A percentile compares a stretch with the other conserved stretches of the same genome.
phyloP scores from a whole-genome alignment of 1,140 invertebrate genomes.

The Trypoxylus dichotomus region DNA sequence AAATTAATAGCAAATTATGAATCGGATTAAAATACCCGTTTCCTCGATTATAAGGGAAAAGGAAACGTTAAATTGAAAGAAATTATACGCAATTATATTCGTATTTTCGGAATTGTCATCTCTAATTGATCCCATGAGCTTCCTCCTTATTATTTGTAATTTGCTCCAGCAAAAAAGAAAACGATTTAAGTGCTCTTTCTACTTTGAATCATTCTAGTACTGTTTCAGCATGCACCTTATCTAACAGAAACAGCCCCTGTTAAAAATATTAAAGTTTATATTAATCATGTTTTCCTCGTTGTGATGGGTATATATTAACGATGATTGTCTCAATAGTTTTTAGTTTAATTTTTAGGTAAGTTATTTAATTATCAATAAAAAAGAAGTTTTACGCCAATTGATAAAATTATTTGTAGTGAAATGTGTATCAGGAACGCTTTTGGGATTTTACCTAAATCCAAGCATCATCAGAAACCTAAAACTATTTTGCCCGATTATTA shows the following conservation, averaged over 20 bases:
- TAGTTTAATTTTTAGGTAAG: not conserved
- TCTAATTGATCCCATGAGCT: constrained; percentile 16
- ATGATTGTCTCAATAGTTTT: not conserved
- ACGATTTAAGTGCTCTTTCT: not conserved
- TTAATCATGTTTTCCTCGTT: not conserved
- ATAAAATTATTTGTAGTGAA: not conserved
- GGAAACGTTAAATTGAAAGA: constrained; percentile 21
- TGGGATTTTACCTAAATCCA: constrained; percentile 22
- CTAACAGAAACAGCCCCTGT: not conserved
- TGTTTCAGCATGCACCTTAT: not conserved
- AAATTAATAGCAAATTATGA: not conserved
- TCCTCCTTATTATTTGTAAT: constrained; percentile 20
- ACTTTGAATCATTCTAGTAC: not conserved
- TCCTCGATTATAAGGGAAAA: constrained; percentile 10
- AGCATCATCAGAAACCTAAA: constrained; percentile 38
- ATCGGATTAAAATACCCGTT: not conserved
- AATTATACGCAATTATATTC: constrained; percentile 23
- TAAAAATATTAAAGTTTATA: not conserved
- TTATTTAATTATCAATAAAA: not conserved
- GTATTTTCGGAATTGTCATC: constrained; percentile 24
- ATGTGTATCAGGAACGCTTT: not conserved
- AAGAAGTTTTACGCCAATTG: not conserved
- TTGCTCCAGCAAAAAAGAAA: not conserved
- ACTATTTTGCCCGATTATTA: constrained; percentile 49
- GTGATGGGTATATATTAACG: not conserved